Base-by-base conservation (phyloP, 2,113 vertebrate genomes). In the Tachuris rubrigastra region DNA sequence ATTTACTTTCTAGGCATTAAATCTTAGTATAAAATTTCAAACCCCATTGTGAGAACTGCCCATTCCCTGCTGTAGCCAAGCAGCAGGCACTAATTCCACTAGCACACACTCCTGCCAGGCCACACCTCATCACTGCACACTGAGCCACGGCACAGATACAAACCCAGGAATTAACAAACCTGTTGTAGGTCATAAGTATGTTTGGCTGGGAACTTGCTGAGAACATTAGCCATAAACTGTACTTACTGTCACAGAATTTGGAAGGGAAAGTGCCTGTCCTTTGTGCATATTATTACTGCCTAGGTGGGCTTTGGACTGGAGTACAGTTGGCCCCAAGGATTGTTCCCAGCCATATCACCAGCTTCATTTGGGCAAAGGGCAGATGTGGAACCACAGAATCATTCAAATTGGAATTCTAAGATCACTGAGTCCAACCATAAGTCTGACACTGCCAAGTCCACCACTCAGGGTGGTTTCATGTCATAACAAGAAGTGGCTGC, bases 1-100 rank as follows among this genome's bases (percentile, higher is more conserved):
- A 5, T 33, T 67, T 87, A 83, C 94, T 94, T 97, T 91, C 85
- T 83, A 92, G 91, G 58, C 19, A 75, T 94, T 87, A 91, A 89
- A 85, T 90, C 55, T 65, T 12, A 89, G 67, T 55, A 82, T 89
- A n/a, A 96, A 97, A 72, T 90, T 65, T 76, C 79, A 76, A 95
- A 58, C 8, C 56, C 67, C 39, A 10, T 28, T 77, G 90, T 88
- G 95, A 93, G 95, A 94, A 72, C 69, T 66, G 76, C 44, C n/a
- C 27, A 12, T 73, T 85, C 37, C 63, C 63, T 69, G 33, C 69
- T 60, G 49, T 1, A 65, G 74, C 77, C 3, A 6, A 68, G 77
- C 52, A 77, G 65, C 2, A 3, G 0, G 1, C 47, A 11, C 44
- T 81, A 60, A 75, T n/a, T 47, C 81, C 5, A 12, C 63, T 42